Percentiles rank a stretch among this genome's conserved stretches.
Conservation (phyloP, 2,888 invertebrate species). For the Chymomyza caudatula region DNA sequence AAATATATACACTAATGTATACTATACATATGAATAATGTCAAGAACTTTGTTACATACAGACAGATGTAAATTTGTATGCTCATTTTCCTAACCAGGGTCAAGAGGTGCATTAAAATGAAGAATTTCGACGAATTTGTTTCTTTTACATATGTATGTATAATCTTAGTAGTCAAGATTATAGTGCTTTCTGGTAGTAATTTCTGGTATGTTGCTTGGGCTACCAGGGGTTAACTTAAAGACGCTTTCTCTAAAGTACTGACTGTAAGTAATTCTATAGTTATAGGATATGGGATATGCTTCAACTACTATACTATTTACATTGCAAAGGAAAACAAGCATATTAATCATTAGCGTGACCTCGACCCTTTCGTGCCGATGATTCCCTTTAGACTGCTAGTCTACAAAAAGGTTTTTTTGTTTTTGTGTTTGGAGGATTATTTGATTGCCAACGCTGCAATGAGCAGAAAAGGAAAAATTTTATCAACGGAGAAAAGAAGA, state of each 20-base stretch:
- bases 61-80: conserved; percentile 17
- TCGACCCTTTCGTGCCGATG: conserved; percentile 56
- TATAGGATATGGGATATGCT: too few relatives aligned
- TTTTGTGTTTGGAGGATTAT: not conserved
- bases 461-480: conserved; percentile 24
- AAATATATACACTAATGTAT: not conserved
- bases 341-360: conserved; percentile 69
- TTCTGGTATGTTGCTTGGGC: too few relatives aligned
- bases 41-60: not conserved
- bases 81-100: conserved; percentile 54
- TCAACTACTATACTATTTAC: too few relatives aligned
- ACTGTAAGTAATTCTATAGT: too few relatives aligned
- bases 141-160: too few relatives aligned
- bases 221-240: too few relatives aligned
- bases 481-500: conserved; percentile 33
- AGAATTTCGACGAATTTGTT: not conserved
- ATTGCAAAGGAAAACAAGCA: conserved; percentile 24
- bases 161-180: too few relatives aligned
- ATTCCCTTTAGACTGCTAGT: not conserved
- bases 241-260: too few relatives aligned
- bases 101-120: conserved; percentile 46
- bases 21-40: not conserved
- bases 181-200: not conserved
- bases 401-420: not conserved
- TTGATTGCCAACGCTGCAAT: conserved; percentile 30